Conservation (phyloP, 2,113 vertebrate genomes). For the Pomatostomus ruficeps region DNA sequence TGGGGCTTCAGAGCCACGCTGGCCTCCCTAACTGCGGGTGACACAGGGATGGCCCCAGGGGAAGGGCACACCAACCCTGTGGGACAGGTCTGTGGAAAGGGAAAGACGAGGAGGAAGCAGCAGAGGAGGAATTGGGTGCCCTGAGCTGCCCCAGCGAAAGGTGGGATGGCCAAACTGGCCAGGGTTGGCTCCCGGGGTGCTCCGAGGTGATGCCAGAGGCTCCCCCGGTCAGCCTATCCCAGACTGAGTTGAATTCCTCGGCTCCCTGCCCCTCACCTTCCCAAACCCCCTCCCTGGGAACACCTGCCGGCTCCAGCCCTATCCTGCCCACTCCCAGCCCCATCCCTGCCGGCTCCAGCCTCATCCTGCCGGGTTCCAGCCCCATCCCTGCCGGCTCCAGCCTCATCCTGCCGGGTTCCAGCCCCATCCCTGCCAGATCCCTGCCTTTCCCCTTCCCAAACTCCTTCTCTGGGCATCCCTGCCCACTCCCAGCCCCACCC, state of each 20-base stretch:
- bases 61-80: accelerated
- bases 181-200: not conserved
- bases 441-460: not conserved
- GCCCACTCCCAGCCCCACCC: not conserved
- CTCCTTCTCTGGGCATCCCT: not conserved
- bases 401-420: too few species aligned
- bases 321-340: too few species aligned
- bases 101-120: not conserved
- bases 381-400: too few species aligned
- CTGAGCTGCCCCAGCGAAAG: accelerated
- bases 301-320: too few species aligned
- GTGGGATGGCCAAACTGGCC: not conserved
- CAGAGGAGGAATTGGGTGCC: not conserved
- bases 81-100: not conserved
- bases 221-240: too few species aligned
- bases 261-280: too few species aligned
- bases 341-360: too few species aligned
- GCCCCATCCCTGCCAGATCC: too few species aligned
- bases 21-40: accelerated
- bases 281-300: too few species aligned
- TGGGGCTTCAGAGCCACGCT: accelerated
- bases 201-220: not conserved
- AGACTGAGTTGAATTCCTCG: too few species aligned
- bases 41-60: not conserved
- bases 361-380: too few species aligned